These are phyloP conservation scores for Asteroscopus sphinx DNA, from an alignment of 2,888 invertebrate species.

Conservation along the genomic window DNA sequence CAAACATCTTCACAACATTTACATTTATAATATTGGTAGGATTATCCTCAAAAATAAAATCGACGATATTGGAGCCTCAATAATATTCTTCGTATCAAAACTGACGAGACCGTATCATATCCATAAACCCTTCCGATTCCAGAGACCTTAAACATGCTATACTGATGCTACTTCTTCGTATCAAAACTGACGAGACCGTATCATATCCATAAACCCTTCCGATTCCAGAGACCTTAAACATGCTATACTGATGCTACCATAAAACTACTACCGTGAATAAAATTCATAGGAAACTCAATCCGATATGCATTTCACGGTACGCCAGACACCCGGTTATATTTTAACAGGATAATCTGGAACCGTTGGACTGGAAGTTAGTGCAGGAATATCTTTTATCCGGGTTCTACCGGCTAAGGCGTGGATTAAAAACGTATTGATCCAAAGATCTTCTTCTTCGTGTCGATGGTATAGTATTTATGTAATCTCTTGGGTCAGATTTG, in stretches of 20 bases:
- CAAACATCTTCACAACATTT: too few relatives aligned
- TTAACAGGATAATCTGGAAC: constrained; percentile 55
- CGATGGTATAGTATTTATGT: too few relatives aligned
- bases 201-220: not conserved
- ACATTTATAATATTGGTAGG: too few relatives aligned
- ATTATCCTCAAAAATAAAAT: too few relatives aligned
- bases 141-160: not conserved
- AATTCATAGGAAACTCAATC: constrained; percentile 49
- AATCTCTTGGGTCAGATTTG: too few relatives aligned
- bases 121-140: not conserved
- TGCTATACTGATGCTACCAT: not conserved
- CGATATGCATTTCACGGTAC: constrained; percentile 53
- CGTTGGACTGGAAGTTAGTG: constrained; percentile 42
- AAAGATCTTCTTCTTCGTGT: too few relatives aligned
- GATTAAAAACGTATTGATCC: constrained; percentile 44
- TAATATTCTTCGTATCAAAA: not conserved
- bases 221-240: not conserved
- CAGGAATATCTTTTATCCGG: constrained; percentile 50
- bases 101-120: not conserved
- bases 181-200: too few relatives aligned
- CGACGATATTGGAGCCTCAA: not conserved
- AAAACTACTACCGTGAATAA: constrained; percentile 47
- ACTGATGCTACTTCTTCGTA: not conserved
- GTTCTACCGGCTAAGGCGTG: constrained; percentile 19
- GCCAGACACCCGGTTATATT: constrained; percentile 51